Percentiles rank a stretch among this genome's conserved stretches.
phyloP scores from a whole-genome alignment of 2,888 invertebrate species.

The Poecilobothrus nobilitatus region DNA sequence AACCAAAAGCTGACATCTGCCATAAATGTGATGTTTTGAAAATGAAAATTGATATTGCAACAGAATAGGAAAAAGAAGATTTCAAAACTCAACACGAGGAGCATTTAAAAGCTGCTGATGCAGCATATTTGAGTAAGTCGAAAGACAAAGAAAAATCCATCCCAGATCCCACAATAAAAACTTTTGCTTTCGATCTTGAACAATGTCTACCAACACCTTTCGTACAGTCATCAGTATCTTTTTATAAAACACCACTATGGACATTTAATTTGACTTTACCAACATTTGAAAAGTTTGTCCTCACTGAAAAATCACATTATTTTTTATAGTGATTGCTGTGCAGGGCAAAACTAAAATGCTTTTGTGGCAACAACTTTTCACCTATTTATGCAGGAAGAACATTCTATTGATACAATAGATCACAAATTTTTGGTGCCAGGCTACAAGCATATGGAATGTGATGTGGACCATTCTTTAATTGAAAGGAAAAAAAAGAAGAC shows the following conservation, averaged over 20 bases:
- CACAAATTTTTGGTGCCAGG: conserved; percentile 10
- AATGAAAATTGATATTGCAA: conserved; percentile 16
- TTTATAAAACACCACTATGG: conserved; percentile 23
- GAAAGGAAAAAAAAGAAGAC: conserved; percentile 5
- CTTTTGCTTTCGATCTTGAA: conserved; percentile 21
- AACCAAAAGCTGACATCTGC: conserved; percentile 21
- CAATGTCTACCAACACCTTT: conserved; percentile 23
- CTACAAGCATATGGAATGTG: conserved; percentile 9
- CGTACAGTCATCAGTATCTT: conserved; percentile 20
- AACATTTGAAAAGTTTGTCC: conserved; percentile 16
- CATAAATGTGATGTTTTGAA: conserved; percentile 23
- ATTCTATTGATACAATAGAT: conserved; percentile 8
- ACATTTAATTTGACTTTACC: conserved; percentile 21
- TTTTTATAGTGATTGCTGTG: conserved; percentile 22
- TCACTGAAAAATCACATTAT: conserved; percentile 17
- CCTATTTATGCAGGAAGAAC: conserved; percentile 13
- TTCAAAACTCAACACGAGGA: conserved; percentile 11
- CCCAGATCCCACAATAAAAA: conserved; percentile 7
- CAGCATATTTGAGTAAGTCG: conserved; percentile 8
- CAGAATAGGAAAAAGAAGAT: conserved; percentile 10
- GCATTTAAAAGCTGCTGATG: conserved; percentile 3
- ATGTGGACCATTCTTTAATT: conserved; percentile 7
- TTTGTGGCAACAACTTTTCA: conserved; percentile 19
- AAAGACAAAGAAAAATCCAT: conserved; percentile 18
- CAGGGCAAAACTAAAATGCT: conserved; percentile 22